Conservation (phyloP, 2,113 vertebrate genomes). For the Paradoxurus hermaphroditus region DNA sequence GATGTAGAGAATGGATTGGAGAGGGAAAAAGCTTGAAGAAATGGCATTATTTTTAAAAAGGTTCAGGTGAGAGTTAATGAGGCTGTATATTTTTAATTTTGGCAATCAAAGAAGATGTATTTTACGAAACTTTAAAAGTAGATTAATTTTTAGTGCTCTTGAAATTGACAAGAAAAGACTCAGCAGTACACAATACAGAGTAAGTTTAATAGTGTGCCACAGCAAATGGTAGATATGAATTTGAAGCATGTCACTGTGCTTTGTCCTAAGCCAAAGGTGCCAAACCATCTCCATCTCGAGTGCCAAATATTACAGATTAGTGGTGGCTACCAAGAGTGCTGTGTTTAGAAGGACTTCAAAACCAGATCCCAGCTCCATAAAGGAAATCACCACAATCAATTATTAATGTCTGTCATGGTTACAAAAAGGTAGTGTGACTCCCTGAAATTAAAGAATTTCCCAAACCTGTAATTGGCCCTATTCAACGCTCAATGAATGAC, state of each 20-base stretch:
- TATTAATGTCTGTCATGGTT: background rate
- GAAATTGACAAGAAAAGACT: background rate
- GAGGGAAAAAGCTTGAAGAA: background rate
- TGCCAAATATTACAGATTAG: background rate
- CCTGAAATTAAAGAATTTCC: background rate
- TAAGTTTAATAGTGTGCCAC: background rate
- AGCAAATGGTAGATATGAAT: background rate
- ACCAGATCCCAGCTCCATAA: background rate
- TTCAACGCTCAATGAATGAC: background rate
- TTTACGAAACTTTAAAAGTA: background rate
- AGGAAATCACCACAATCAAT: background rate
- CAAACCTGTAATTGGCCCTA: background rate
- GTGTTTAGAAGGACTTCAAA: background rate
- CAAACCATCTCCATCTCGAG: background rate
- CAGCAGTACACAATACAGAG: background rate
- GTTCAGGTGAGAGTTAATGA: background rate
- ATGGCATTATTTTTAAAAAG: background rate
- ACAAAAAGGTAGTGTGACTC: background rate
- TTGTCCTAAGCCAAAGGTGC: background rate
- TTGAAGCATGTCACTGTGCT: background rate
- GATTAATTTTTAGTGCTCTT: slow-evolving; percentile 29
- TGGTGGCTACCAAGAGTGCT: background rate
- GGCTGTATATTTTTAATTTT: background rate
- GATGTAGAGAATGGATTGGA: background rate
- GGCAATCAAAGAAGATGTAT: background rate